A percentile compares a stretch with the other conserved stretches of the same genome.
phyloP scores from a whole-genome alignment of 2,113 vertebrate genomes.

The Falcunculus frontatus region DNA sequence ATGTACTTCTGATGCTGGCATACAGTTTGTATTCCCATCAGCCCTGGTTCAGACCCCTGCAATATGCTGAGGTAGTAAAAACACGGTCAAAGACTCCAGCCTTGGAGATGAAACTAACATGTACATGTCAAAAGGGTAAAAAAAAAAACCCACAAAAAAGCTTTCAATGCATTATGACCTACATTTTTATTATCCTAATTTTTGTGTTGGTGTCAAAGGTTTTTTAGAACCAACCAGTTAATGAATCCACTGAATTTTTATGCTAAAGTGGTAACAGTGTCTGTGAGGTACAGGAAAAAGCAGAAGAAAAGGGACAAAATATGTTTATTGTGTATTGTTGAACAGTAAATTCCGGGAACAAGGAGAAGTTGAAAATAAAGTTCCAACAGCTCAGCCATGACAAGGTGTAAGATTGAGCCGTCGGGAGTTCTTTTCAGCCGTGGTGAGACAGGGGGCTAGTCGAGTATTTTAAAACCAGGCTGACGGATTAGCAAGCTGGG shows the following conservation, averaged over 20 bases:
- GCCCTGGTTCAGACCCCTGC: not conserved
- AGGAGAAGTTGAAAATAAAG: not conserved
- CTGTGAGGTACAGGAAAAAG: not conserved
- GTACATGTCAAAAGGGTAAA: not conserved
- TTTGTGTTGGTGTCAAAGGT: not conserved
- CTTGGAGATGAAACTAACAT: not conserved
- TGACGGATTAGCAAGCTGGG: too few relatives aligned
- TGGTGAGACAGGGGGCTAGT: not conserved
- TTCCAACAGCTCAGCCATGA: not conserved
- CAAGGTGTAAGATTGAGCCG: not conserved
- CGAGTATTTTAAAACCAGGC: not conserved
- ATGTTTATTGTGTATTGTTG: not conserved
- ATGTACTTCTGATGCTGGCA: not conserved
- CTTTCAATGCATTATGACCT: accelerated
- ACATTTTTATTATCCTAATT: not conserved
- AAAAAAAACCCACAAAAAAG: not conserved
- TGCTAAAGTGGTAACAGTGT: not conserved
- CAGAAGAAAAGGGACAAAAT: not conserved
- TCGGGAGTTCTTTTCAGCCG: not conserved
- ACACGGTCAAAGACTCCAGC: not conserved
- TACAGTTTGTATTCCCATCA: accelerated
- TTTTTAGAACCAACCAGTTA: not conserved
- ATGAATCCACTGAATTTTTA: not conserved
- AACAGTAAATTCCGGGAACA: not conserved
- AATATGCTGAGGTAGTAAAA: not conserved